Conservation (phyloP, 2,113 vertebrate genomes). For the Guaruba guarouba region DNA sequence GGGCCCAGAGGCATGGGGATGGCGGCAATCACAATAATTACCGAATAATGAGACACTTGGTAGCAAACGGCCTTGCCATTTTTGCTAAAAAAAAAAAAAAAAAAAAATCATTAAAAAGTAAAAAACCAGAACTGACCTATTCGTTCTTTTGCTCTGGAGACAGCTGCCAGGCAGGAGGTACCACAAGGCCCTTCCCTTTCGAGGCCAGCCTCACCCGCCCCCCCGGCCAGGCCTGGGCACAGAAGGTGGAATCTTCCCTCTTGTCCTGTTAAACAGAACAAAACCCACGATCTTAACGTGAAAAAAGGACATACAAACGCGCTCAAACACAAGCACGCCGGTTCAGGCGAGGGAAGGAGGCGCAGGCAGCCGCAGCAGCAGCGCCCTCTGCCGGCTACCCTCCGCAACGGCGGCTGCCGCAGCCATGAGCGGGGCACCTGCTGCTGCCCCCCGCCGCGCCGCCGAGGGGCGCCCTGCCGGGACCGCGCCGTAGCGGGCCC, state of each 20-base stretch:
- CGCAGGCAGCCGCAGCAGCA: not conserved
- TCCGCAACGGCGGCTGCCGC: rapidly evolving
- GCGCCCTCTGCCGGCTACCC: not conserved
- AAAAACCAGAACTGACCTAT: rapidly evolving
- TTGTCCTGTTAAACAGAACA: rapidly evolving
- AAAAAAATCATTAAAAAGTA: no score
- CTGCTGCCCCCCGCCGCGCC: not conserved
- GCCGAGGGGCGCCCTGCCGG: not conserved
- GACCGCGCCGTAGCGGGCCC: no score
- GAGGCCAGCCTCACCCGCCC: not conserved
- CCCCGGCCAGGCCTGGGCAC: rapidly evolving
- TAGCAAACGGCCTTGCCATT: not conserved
- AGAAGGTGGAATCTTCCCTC: not conserved
- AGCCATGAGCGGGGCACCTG: not conserved
- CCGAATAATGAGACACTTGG: not conserved
- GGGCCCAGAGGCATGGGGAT: not conserved
- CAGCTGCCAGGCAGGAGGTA: not conserved
- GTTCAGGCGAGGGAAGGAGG: rapidly evolving
- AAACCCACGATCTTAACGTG: rapidly evolving
- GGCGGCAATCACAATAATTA: rapidly evolving
- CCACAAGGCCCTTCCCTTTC: not conserved
- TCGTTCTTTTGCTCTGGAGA: not conserved
- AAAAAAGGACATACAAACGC: rapidly evolving
- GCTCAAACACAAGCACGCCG: rapidly evolving
- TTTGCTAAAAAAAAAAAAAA: not conserved